Conservation (phyloP, 2,888 invertebrate species). For the Sussaba pulchella region DNA sequence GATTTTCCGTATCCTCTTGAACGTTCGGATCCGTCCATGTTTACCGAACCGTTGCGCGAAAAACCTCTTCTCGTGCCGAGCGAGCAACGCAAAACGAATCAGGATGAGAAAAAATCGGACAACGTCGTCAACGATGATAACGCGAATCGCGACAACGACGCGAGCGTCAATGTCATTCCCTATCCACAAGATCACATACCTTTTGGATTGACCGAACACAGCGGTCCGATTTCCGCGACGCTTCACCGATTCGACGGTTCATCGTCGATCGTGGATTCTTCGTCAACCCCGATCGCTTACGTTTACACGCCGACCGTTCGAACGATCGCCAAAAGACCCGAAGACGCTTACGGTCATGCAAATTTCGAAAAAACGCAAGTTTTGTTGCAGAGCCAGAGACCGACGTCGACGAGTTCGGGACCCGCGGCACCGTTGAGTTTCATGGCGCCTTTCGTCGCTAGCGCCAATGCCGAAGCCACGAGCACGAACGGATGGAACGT, state of each 20-base stretch:
- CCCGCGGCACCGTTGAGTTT: slow-evolving; percentile 86
- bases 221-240: slow-evolving; percentile 78
- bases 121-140: slow-evolving; percentile 44
- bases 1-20: slow-evolving; percentile 89
- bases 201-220: slow-evolving; percentile 80
- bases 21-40: slow-evolving; percentile 85
- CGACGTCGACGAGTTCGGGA: slow-evolving; percentile 82
- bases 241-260: slow-evolving; percentile 73
- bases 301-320: slow-evolving; percentile 88
- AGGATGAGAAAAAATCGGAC: slow-evolving; percentile 68
- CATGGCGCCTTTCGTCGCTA: slow-evolving; percentile 90
- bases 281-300: slow-evolving; percentile 87
- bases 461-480: slow-evolving; percentile 86
- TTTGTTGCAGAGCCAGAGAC: slow-evolving; percentile 80
- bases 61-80: slow-evolving; percentile 83
- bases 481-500: slow-evolving; percentile 88
- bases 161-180: slow-evolving; percentile 83
- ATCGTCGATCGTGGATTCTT: slow-evolving; percentile 73
- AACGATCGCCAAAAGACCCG: slow-evolving; percentile 71
- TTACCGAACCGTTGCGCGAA: slow-evolving; percentile 79
- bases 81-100: slow-evolving; percentile 70
- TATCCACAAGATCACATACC: slow-evolving; percentile 85
- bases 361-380: slow-evolving; percentile 75
- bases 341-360: slow-evolving; percentile 54
- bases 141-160: slow-evolving; percentile 72